phyloP scores from a whole-genome alignment of 2,888 invertebrate species.

The Parnassius orleans region DNA sequence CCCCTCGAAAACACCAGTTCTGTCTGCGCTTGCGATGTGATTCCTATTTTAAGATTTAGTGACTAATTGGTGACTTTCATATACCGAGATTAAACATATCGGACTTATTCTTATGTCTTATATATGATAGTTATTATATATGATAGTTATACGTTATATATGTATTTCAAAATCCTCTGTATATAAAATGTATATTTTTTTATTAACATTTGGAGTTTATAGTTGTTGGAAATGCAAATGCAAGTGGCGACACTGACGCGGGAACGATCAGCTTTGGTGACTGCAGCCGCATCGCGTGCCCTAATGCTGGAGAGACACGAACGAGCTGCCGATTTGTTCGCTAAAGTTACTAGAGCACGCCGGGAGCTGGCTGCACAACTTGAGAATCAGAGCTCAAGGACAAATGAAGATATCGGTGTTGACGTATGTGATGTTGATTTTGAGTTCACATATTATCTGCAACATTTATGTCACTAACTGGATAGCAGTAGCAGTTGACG shows the following conservation, averaged over 20 bases:
- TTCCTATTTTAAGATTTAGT: too few relatives aligned
- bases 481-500: neutral
- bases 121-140: too few relatives aligned
- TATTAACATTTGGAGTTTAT: neutral
- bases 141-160: too few relatives aligned
- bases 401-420: slow-evolving; percentile 38
- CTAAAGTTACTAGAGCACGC: slow-evolving; percentile 55
- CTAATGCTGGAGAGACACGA: slow-evolving; percentile 73
- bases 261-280: slow-evolving; percentile 60
- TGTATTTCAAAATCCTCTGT: neutral
- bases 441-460: neutral
- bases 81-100: too few relatives aligned
- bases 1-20: too few relatives aligned
- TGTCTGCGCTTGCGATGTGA: too few relatives aligned
- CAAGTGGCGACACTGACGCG: slow-evolving; percentile 62
- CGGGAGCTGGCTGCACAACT: slow-evolving; percentile 54
- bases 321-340: slow-evolving; percentile 63
- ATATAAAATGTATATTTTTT: neutral
- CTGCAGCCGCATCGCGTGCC: slow-evolving; percentile 63
- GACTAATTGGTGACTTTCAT: too few relatives aligned
- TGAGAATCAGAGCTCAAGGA: slow-evolving; percentile 45
- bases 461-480: neutral
- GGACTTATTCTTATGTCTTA: too few relatives aligned
- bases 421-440: slow-evolving; percentile 1
- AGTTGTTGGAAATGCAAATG: slow-evolving; percentile 65